phyloP scores from a whole-genome alignment of 2,113 vertebrate species.

The Orycteropus afer region DNA sequence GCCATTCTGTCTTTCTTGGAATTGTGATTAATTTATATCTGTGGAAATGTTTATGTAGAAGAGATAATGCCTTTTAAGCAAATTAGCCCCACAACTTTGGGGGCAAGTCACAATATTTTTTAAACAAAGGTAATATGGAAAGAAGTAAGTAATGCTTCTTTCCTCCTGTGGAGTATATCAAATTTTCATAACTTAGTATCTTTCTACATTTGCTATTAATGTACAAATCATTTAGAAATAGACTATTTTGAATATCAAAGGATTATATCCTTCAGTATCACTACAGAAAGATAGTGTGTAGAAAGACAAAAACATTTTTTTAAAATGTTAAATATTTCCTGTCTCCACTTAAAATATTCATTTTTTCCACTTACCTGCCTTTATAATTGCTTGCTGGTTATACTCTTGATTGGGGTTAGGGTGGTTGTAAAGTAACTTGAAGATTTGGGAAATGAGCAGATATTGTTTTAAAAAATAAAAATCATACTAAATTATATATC shows the following conservation, averaged over 20 bases:
- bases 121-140: neutral
- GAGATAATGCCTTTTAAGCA: neutral
- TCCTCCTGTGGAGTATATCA: neutral
- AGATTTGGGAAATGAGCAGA: neutral
- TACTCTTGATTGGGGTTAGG: neutral
- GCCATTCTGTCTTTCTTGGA: neutral
- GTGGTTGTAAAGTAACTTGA: neutral
- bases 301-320: neutral
- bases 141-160: neutral
- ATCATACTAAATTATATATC: neutral
- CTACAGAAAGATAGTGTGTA: neutral
- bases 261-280: neutral
- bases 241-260: neutral
- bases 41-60: too few relatives aligned
- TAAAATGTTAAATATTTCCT: neutral
- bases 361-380: neutral
- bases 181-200: neutral
- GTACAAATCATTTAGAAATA: neutral
- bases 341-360: neutral
- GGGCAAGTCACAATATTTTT: neutral
- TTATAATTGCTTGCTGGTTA: neutral
- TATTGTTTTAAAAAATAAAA: neutral
- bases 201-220: neutral
- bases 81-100: neutral
- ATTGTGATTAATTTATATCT: too few relatives aligned